These are phyloP conservation scores for Andrena trimmerana DNA, from an alignment of 2,888 invertebrate species.

Conservation along the genomic window DNA sequence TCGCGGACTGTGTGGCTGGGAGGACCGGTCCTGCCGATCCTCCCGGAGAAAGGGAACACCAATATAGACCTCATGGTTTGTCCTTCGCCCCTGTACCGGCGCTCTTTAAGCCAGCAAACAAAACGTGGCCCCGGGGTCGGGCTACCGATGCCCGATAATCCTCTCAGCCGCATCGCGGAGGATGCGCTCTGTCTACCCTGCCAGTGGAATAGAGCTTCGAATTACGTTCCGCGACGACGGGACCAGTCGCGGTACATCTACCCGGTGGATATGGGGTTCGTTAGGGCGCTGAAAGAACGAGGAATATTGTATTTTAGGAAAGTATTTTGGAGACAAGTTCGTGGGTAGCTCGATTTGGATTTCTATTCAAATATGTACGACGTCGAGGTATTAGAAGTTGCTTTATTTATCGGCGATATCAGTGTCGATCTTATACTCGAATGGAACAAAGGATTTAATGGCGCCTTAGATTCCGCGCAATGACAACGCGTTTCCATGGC, in stretches of 20 bases:
- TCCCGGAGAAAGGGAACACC: slow-evolving; percentile 30
- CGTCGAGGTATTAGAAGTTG: background rate
- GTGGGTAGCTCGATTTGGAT: too few species aligned
- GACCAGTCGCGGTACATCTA: background rate
- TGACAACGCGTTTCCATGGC: background rate
- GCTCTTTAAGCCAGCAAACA: slow-evolving; percentile 63
- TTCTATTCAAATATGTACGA: background rate
- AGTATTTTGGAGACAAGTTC: too few species aligned
- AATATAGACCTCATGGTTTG: slow-evolving; percentile 82
- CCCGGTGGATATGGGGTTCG: too few species aligned
- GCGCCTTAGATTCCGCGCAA: background rate
- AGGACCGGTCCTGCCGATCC: slow-evolving; percentile 47
- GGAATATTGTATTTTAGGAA: background rate
- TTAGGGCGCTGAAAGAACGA: too few species aligned
- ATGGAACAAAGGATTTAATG: background rate
- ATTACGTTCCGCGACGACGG: background rate
- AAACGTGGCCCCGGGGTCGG: slow-evolving; percentile 45
- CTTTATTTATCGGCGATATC: too few species aligned
- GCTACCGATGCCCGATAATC: slow-evolving; percentile 69
- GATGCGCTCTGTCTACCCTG: slow-evolving; percentile 5
- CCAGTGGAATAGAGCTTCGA: background rate
- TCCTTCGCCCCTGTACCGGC: slow-evolving; percentile 63
- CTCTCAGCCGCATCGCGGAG: slow-evolving; percentile 35
- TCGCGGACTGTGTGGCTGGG: slow-evolving; percentile 21
- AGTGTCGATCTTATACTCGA: background rate